A percentile compares a stretch with the other conserved stretches of the same genome.
Evolutionary conservation across 35 echinoderm and acorn worm genomes (phyloP).

Genomic region (Ophiothrix spiculata): DNA sequence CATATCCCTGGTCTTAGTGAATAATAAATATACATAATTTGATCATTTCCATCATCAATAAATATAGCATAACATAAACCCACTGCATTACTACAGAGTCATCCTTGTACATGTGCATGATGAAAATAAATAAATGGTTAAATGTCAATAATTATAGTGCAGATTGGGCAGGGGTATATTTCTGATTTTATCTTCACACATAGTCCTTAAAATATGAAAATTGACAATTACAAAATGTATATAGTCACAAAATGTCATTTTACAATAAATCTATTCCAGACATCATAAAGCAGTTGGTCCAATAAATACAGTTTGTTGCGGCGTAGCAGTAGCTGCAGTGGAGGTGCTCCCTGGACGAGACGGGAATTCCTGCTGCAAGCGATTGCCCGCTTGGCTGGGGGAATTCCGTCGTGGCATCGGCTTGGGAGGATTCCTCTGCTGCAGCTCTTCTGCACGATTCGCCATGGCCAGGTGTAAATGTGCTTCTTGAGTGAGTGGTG

Average conservation of each 20-base stretch:
- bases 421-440: not conserved
- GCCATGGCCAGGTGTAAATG: not conserved
- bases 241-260: not conserved
- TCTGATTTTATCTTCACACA: too few relatives aligned
- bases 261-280: not conserved
- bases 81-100: too few relatives aligned
- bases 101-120: not conserved
- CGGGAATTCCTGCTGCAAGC: not conserved
- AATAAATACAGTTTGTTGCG: not conserved
- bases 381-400: not conserved
- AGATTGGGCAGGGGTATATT: not conserved
- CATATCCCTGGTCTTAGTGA: too few relatives aligned
- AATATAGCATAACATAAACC: too few relatives aligned
- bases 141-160: not conserved
- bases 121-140: not conserved
- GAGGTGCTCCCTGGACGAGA: too few relatives aligned
- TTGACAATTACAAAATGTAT: not conserved
- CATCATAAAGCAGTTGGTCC: conserved; percentile 6
- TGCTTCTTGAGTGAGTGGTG: not conserved
- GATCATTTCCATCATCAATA: too few relatives aligned
- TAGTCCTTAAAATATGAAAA: not conserved
- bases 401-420: not conserved
- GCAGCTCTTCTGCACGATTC: not conserved
- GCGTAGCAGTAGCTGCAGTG: not conserved
- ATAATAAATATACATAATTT: too few relatives aligned